These are phyloP conservation scores for Percina caprodes DNA, from an alignment of 2,113 vertebrate species.

Conservation along the genomic window DNA sequence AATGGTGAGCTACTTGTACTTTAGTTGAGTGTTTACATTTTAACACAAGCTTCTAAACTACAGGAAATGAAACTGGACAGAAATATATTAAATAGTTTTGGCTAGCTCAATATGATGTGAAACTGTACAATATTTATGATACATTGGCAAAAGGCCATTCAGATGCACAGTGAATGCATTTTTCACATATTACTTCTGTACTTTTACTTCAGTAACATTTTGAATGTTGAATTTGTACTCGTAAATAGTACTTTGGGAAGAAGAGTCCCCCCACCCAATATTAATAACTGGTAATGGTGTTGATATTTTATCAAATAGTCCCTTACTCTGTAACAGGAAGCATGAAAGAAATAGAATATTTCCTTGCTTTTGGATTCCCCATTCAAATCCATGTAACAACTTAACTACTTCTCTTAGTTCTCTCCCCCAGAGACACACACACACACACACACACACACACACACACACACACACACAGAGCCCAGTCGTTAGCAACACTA, in stretches of 20 bases:
- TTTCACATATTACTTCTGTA: no score
- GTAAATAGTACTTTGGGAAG: neutral
- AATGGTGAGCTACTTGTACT: no score
- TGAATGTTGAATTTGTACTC: neutral
- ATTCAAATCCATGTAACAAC: conserved; percentile 63
- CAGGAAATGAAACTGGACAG: no score
- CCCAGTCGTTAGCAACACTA: conserved; percentile 86
- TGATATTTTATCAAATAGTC: no score
- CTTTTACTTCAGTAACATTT: no score
- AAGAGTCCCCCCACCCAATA: neutral
- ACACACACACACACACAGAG: conserved; percentile 40
- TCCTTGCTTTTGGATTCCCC: conserved; percentile 17
- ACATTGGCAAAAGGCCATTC: no score
- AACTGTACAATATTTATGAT: no score
- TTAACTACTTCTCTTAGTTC: conserved; percentile 39
- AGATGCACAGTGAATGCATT: no score
- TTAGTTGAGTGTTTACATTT: neutral
- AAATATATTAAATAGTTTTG: no score
- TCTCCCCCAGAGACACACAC: conserved; percentile 12
- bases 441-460: conserved; percentile 47
- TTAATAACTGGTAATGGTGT: neutral
- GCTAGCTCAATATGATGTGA: no score
- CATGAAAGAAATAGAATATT: neutral
- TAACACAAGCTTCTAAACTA: neutral
- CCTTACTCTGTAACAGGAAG: no score